Evolutionary conservation across 2,888 invertebrate species (phyloP), one percentile per base, ranked within the genome.

Genomic region (Cabera pusaria): DNA sequence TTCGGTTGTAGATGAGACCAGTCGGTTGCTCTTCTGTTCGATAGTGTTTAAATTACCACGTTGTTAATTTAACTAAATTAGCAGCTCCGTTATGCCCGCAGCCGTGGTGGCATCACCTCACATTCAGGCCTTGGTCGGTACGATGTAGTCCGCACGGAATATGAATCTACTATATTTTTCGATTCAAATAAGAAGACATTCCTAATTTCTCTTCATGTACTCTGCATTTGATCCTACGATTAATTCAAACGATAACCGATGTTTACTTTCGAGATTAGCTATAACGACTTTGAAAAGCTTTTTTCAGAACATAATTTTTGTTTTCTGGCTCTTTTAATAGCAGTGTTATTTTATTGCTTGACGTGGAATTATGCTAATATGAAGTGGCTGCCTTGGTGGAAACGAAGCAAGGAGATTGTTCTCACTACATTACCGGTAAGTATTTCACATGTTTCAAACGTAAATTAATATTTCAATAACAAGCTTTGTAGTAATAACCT

Each of bases 31-130:
- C 22, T 25, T 9, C 12, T 48, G 42, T 38, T 34, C 38, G 20
- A 49, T 47, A 49, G 51, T 52, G 28, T 49, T 51, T 57, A 48
- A 54, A 41, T 31, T 39, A 52, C 25, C 47, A 44, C 17, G 44
- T 40, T 32, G 52, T 38, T 53, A 53, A 53, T 53, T 49, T 45
- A 44, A 37, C 48, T 43, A 53, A 61, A 61, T 61, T 61, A 56
- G 48, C 63, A 62, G 39, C 39, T 51, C 47, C 41, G 42, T 18
- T 39, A 28, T 14, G 10, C 28, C 25, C n/a, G n/a, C n/a, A n/a
- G n/a, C 17, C 1, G 10, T 16, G 21, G 7, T 25, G 21, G 45
- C 28, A 34, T 6, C 11, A 18, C 35, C 44, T 39, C 45, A 21
- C 10, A 19, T 25, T 14, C 31, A 18, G 4, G 5, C 7, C 8